These are phyloP conservation scores for Cydia fagiglandana DNA, from an alignment of 1,140 invertebrate species.

Conservation along the genomic window DNA sequence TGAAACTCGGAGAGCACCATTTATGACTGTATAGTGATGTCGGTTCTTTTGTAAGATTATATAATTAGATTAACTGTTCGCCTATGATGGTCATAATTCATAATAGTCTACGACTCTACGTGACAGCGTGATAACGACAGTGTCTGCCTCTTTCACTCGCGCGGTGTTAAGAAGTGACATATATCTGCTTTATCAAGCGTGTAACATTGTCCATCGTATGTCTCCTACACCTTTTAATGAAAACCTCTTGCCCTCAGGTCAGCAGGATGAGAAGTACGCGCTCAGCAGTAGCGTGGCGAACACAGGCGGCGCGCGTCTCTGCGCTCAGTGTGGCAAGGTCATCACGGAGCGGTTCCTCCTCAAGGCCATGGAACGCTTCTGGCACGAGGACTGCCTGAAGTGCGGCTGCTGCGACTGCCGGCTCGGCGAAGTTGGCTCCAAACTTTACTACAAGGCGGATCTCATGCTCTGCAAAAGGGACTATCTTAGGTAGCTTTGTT, in stretches of 20 bases:
- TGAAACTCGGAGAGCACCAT: no score
- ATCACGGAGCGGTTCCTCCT: constrained; percentile 88
- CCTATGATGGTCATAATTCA: no score
- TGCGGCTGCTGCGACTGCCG: constrained; percentile 96
- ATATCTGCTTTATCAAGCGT: no score
- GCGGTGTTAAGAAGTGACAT: no score
- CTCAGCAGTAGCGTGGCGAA: constrained; percentile 62
- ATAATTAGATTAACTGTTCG: no score
- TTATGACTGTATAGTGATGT: no score
- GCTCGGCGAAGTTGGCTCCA: constrained; percentile 94
- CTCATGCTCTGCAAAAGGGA: constrained; percentile 95
- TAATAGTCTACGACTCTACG: no score
- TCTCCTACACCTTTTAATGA: neutral
- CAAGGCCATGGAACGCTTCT: constrained; percentile 91
- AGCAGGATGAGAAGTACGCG: constrained; percentile 75
- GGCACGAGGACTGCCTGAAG: constrained; percentile 97
- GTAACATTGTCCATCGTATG: no score
- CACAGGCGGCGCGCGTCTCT: constrained; percentile 80
- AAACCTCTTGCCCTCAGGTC: constrained; percentile 48
- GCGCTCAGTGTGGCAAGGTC: constrained; percentile 87
- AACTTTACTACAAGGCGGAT: constrained; percentile 95
- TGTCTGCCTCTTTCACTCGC: no score
- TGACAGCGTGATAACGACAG: no score
- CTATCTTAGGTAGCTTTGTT: constrained; percentile 86
- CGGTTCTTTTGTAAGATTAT: no score